Evolutionary conservation across 2,113 vertebrate species (phyloP).

Genomic region (Pseudorasbora parva): DNA sequence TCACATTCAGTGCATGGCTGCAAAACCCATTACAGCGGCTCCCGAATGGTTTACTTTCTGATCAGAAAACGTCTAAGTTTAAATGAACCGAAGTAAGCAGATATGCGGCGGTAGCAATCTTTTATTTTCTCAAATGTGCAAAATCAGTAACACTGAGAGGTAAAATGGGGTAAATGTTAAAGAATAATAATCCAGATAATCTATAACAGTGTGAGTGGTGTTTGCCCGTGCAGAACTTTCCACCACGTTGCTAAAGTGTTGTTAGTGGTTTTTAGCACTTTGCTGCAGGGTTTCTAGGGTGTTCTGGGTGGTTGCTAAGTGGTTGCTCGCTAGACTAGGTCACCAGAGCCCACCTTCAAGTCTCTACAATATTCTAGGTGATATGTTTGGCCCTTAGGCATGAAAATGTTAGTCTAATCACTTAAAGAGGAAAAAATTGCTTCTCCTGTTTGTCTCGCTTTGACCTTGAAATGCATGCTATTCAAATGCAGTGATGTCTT

Average conservation of each 20-base stretch:
- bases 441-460: not conserved
- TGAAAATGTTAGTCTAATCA: not conserved
- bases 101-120: not conserved
- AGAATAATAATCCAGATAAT: not conserved
- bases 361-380: not conserved
- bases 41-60: not conserved
- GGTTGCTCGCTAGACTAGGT: not conserved
- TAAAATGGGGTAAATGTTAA: not conserved
- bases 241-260: not conserved
- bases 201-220: too few relatives aligned
- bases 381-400: not conserved
- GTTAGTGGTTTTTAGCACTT: not conserved
- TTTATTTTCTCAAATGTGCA: conserved; percentile 6
- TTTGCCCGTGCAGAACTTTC: not conserved
- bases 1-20: conserved; percentile 31
- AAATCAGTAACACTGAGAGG: not conserved
- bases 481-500: not conserved
- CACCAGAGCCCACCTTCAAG: too few relatives aligned
- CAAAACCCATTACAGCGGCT: conserved; percentile 13
- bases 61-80: conserved; percentile 22
- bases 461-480: not conserved
- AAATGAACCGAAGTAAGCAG: not conserved
- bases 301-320: not conserved
- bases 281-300: not conserved
- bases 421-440: not conserved